Evolutionary conservation across 1,140 invertebrate species (phyloP), one percentile per base, ranked within the genome.

Genomic region (Hylyphantes graminicola): DNA sequence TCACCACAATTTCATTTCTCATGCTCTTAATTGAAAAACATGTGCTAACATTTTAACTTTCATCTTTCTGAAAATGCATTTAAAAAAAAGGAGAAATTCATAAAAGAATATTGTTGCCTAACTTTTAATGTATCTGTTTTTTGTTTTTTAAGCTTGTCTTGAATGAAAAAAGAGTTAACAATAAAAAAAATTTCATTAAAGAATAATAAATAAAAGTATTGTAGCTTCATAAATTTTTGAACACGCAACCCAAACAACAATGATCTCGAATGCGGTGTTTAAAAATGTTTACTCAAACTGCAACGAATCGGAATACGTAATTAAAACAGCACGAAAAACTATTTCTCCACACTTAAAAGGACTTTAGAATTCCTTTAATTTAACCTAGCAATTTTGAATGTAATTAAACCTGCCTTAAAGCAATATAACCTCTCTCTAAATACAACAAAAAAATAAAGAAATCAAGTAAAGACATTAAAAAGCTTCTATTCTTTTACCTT

Each of bases 321-420:
- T 79, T 79, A 79, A 79, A 57, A 70, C 54, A 53, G 10, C 53
- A 17, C 21, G 12, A 11, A 70, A 51, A 50, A 59, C 21, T 1
- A 15, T 59, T 9, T 53, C 48, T 12, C 67, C 19, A n/a, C 13
- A 64, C 17, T 78, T 35, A 35, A 17, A 78, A 78, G 68, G 51
- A 79, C 17, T 68, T 68, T 57, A 68, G 55, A 70, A 79, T 54
- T 59, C 77, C 50, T 53, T 17, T 65, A 79, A 79, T 79, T 79
- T 67, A 79, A 70, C 77, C 63, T 70, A 11, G 63, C 70, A 79
- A 79, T 79, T 79, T 79, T 55, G 17, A 79, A 70, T 68, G 77
- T 79, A 79, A 79, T 79, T 79, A 79, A 68, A 79, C 77, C 70
- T 70, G 77, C 65, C 75, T 78, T 78, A 78, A 78, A 78, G 63